phyloP scores from a whole-genome alignment of 2,888 invertebrate genomes.

The Apamea monoglypha region DNA sequence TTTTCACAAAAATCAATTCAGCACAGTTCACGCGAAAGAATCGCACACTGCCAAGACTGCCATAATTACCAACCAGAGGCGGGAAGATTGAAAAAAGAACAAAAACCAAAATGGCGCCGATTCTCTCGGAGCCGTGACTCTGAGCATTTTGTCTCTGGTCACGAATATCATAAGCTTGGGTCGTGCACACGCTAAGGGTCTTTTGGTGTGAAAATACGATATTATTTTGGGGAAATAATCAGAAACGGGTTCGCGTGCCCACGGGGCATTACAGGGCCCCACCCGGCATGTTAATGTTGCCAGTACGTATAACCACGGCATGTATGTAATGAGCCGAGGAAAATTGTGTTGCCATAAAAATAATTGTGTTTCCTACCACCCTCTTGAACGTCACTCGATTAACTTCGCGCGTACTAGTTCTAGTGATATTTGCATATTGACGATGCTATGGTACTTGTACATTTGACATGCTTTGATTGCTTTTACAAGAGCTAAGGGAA shows the following conservation, averaged over 20 bases:
- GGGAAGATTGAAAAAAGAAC: conserved; percentile 70
- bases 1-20: conserved; percentile 66
- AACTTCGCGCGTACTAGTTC: conserved; percentile 65
- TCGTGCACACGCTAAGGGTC: conserved; percentile 80
- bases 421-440: conserved; percentile 63
- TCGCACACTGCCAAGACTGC: conserved; percentile 61
- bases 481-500: conserved; percentile 22
- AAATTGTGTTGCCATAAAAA: conserved; percentile 91
- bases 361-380: conserved; percentile 87
- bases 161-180: conserved; percentile 82
- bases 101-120: conserved; percentile 74
- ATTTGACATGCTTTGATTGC: conserved; percentile 43
- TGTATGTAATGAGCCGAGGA: conserved; percentile 90
- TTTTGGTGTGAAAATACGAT: conserved; percentile 89
- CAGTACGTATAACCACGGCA: conserved; percentile 83
- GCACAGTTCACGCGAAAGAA: conserved; percentile 65
- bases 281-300: conserved; percentile 89
- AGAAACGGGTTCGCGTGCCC: conserved; percentile 89
- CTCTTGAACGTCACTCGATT: conserved; percentile 81
- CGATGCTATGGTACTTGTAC: conserved; percentile 34
- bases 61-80: conserved; percentile 72
- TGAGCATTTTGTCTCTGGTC: conserved; percentile 84
- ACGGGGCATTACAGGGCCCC: conserved; percentile 87
- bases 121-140: conserved; percentile 74
- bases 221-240: conserved; percentile 90